phyloP scores from a whole-genome alignment of 2,113 vertebrate genomes.

The Pseudorhombus dupliciocellatus region DNA sequence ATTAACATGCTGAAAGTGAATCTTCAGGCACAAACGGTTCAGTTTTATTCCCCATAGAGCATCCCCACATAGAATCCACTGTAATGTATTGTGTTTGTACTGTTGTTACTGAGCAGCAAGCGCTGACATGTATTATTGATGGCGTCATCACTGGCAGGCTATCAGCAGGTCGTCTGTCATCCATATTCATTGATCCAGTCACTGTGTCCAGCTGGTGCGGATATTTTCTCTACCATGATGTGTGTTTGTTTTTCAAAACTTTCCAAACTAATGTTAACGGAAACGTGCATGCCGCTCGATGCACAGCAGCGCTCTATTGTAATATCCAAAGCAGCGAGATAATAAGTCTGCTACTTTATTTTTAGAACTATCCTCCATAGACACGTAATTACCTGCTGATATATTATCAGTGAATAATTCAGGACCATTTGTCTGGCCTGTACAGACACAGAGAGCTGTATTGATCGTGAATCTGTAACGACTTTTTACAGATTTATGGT shows the following conservation, averaged over 20 bases:
- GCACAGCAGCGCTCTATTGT: not conserved
- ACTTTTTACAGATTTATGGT: slow-evolving; percentile 48
- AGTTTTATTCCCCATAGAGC: not conserved
- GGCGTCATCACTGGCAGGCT: not conserved
- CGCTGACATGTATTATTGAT: slow-evolving; percentile 40
- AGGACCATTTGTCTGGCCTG: slow-evolving; percentile 47
- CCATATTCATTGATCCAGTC: slow-evolving; percentile 26
- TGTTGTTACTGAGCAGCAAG: not conserved
- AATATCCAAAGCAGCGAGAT: slow-evolving; percentile 17
- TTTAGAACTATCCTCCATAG: slow-evolving; percentile 45
- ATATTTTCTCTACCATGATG: not conserved
- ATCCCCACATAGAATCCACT: not conserved
- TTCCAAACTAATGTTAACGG: not conserved
- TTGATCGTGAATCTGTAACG: slow-evolving; percentile 60
- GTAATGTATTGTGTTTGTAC: not conserved
- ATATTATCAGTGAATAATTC: slow-evolving; percentile 70
- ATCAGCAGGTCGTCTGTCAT: slow-evolving; percentile 41
- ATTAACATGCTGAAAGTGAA: not conserved
- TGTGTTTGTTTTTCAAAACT: not conserved
- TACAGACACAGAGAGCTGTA: slow-evolving; percentile 42
- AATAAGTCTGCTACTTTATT: slow-evolving; percentile 43
- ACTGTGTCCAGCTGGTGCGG: not conserved
- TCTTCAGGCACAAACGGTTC: not conserved
- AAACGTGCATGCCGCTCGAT: not conserved
- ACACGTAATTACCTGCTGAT: slow-evolving; percentile 70